Base-by-base conservation (phyloP, 2,888 invertebrate species). In the Drosophila rellima region DNA sequence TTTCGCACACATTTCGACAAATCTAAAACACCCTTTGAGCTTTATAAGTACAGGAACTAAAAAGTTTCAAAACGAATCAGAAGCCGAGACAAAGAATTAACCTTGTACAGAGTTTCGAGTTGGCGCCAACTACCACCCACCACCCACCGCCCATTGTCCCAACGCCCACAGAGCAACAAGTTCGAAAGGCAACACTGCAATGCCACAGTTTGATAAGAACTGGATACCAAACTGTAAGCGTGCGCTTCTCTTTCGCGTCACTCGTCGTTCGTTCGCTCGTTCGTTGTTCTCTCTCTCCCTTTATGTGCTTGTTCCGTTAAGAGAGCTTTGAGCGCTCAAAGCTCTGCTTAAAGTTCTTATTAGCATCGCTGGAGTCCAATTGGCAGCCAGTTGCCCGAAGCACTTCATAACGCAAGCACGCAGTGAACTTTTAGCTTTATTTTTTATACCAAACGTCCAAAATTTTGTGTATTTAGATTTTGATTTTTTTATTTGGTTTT, bases 261-360 rank as follows among this genome's bases (percentile, higher is more conserved):
- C 33, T 35, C 23, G 17, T 13, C 31, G 44, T 31, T 37, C 23
- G 45, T 48, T 23, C 23, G 26, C 7, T 26, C n/a, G 47, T 31
- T 31, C 17, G 35, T 40, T 18, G 40, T 23, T 31, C 31, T 31
- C 20, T 6, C 6, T 31, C 31, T 31, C 20, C 3, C 6, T 11
- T 17, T 6, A 29, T 15, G 15, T 23, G 44, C 23, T 15, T n/a
- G 31, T 31, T 54, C 42, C 42, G 20, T 47, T 33, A 23, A 39
- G 52, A 39, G 55, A 70, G 66, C 70, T 84, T 64, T 51, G 15
- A 18, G 1, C 51, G 57, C 77, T 76, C 62, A 83, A 86, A 82
- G 87, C 87, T 82, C 74, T 60, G 57, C 33, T 59, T 62, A 40
- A 82, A 72, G 87, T 82, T 82, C 87, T 82, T 82, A 86, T 86